phyloP scores from a whole-genome alignment of 2,888 invertebrate genomes.

The Therioaphis trifolii region DNA sequence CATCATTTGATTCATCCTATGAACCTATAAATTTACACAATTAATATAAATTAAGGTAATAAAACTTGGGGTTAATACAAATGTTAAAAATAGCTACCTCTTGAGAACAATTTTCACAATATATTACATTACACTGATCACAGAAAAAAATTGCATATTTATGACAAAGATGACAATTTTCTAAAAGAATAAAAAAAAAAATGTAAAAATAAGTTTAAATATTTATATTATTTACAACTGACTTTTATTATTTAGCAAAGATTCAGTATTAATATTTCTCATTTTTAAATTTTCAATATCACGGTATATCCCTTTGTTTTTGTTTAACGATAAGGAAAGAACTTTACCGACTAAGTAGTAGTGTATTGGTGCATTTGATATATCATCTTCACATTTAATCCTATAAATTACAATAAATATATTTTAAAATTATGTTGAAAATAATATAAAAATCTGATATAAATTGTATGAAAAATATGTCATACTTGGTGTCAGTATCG shows the following conservation, averaged over 20 bases:
- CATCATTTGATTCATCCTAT: not conserved
- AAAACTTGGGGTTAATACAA: not conserved
- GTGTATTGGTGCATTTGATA: slow-evolving; percentile 26
- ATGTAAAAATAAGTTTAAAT: not conserved
- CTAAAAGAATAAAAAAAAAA: slow-evolving; percentile 28
- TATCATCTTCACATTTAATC: not conserved
- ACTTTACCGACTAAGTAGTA: slow-evolving; percentile 55
- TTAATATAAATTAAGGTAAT: not conserved
- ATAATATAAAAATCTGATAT: not conserved
- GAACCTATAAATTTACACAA: not conserved
- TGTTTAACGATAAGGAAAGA: not conserved
- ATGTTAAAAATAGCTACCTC: slow-evolving; percentile 67
- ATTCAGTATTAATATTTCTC: not conserved
- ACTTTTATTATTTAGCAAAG: not conserved
- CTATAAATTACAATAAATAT: slow-evolving; percentile 18
- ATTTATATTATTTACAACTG: not conserved
- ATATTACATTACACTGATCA: slow-evolving; percentile 67
- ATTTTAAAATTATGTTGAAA: slow-evolving; percentile 10
- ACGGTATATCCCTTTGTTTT: not conserved
- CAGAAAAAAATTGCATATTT: slow-evolving; percentile 65
- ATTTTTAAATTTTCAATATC: slow-evolving; percentile 23
- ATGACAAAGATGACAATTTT: slow-evolving; percentile 17
- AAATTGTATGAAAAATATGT: not conserved
- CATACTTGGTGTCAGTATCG: not conserved
- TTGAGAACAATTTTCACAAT: slow-evolving; percentile 67